Conservation (phyloP, 2,797 vertebrate species). For the Leuciscus waleckii region DNA sequence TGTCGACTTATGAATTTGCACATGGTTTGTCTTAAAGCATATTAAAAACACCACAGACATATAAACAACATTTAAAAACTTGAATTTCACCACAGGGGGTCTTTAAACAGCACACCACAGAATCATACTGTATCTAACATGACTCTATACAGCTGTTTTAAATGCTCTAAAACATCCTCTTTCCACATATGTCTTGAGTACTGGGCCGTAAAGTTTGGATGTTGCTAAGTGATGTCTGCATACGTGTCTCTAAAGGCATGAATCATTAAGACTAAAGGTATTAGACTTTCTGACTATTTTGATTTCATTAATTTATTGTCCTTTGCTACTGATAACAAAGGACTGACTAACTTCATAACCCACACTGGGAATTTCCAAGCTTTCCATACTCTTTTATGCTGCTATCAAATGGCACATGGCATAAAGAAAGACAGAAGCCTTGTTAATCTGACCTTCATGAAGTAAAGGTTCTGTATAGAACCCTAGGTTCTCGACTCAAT, state of each 20-base stretch:
- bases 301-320: conserved; percentile 16
- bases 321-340: background rate
- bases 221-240: conserved; percentile 11
- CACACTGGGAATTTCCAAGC: background rate
- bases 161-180: background rate
- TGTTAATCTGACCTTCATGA: background rate
- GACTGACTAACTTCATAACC: background rate
- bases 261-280: background rate
- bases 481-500: background rate
- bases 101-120: background rate
- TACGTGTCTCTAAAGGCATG: background rate
- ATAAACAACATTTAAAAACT: no score
- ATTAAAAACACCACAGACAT: no score
- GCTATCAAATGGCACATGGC: background rate
- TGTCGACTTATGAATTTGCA: no score
- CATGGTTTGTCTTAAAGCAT: no score
- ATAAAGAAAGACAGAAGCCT: background rate
- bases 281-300: background rate
- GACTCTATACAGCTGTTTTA: background rate
- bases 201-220: background rate
- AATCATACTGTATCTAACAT: background rate
- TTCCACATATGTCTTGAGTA: background rate
- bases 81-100: no score
- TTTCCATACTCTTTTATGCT: background rate
- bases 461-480: background rate